Evolutionary conservation across 1,140 invertebrate genomes (phyloP).

Genomic region (Leucophenga varia): DNA sequence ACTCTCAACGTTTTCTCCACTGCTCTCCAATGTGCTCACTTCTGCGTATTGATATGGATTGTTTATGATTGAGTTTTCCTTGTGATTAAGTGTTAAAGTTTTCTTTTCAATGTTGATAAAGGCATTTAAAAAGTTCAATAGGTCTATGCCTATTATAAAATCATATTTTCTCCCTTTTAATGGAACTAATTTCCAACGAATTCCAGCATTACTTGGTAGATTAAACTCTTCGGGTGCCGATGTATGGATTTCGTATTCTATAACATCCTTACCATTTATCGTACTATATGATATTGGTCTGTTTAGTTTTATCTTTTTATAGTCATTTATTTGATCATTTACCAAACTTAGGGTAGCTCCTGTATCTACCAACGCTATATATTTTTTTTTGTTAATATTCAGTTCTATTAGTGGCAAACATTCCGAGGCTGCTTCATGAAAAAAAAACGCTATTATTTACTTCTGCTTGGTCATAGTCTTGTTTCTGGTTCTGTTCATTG

Average conservation of each 20-base stretch:
- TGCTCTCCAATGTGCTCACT: too few relatives aligned
- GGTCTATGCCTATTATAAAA: too few relatives aligned
- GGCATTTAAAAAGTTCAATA: conserved; percentile 3
- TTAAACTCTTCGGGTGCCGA: too few relatives aligned
- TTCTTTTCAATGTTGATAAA: conserved; percentile 2
- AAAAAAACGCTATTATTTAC: conserved; percentile 4
- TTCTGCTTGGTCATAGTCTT: not conserved
- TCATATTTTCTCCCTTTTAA: too few relatives aligned
- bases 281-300: not conserved
- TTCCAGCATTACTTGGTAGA: too few relatives aligned
- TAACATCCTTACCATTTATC: too few relatives aligned
- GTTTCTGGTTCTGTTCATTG: too few relatives aligned
- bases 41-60: too few relatives aligned
- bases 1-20: too few relatives aligned
- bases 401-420: conserved; percentile 3
- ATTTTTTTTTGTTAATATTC: not conserved
- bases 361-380: conserved; percentile 5
- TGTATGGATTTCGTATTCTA: too few relatives aligned
- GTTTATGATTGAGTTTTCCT: too few relatives aligned
- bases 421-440: conserved; percentile 4
- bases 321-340: conserved; percentile 1
- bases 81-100: not conserved
- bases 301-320: conserved; percentile 3
- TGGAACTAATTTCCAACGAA: too few relatives aligned
- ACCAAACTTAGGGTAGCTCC: conserved; percentile 2